These are phyloP conservation scores for Chrysolina oricalcia DNA, from an alignment of 2,888 invertebrate genomes.

Conservation along the genomic window DNA sequence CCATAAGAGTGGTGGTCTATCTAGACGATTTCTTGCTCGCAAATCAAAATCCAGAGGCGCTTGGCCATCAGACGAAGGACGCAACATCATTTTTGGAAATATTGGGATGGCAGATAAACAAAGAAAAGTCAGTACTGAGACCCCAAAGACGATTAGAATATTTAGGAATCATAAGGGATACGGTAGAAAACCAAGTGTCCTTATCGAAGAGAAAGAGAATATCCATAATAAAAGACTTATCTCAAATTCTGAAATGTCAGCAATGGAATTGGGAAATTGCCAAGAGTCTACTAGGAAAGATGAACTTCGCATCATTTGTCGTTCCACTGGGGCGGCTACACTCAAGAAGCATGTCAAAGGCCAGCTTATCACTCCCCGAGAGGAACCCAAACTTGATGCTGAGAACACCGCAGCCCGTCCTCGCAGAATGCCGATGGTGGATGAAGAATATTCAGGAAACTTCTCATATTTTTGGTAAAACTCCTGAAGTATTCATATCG, in stretches of 20 bases:
- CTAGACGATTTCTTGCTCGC: no score
- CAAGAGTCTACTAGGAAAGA: constrained; percentile 32
- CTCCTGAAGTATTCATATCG: constrained; percentile 45
- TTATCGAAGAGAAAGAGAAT: neutral
- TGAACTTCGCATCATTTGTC: constrained; percentile 33
- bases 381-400: constrained; percentile 5
- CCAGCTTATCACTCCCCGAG: constrained; percentile 30
- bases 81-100: no score
- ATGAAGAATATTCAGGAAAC: constrained; percentile 35
- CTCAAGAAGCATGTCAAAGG: constrained; percentile 26
- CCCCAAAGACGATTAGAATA: neutral
- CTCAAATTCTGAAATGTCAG: neutral
- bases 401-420: constrained; percentile 18
- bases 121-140: neutral
- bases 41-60: no score
- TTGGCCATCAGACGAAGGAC: no score
- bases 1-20: no score
- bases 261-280: constrained; percentile 37
- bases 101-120: no score
- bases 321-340: constrained; percentile 36
- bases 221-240: neutral
- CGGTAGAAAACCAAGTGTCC: neutral
- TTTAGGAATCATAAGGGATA: neutral
- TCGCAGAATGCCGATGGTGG: constrained; percentile 44
- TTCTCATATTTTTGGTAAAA: constrained; percentile 37